Percentiles rank a stretch among this genome's conserved stretches.
These are phyloP conservation scores for Aphidius colemani DNA, from an alignment of 2,888 invertebrate species.

Conservation along the genomic window DNA sequence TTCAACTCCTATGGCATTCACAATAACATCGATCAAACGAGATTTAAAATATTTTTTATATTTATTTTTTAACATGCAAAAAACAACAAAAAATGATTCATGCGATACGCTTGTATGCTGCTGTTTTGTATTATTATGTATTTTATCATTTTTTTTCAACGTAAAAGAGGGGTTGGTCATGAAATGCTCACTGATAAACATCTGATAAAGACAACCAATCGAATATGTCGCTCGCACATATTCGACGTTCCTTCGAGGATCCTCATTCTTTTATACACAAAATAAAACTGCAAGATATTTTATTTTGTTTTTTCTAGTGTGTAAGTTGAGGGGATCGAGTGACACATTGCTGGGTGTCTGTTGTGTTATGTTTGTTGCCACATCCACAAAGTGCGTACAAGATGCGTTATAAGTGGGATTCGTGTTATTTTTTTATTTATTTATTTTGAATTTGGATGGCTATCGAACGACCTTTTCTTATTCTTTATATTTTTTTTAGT, in stretches of 20 bases:
- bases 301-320: background rate
- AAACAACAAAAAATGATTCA: constrained; percentile 12
- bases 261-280: too few species aligned
- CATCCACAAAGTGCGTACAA: constrained; percentile 27
- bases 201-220: too few species aligned
- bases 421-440: constrained; percentile 30
- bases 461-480: constrained; percentile 52
- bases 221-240: too few species aligned
- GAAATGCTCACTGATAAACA: background rate
- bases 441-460: constrained; percentile 17
- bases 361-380: constrained; percentile 31
- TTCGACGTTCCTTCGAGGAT: background rate
- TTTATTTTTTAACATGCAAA: background rate
- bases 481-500: background rate
- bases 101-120: background rate
- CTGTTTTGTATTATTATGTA: constrained; percentile 7
- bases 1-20: constrained; percentile 23
- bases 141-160: constrained; percentile 2
- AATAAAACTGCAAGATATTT: too few species aligned
- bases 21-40: constrained; percentile 24
- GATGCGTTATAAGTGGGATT: constrained; percentile 34
- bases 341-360: constrained; percentile 42
- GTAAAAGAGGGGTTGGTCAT: background rate
- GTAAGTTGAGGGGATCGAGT: constrained; percentile 31
- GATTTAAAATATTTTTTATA: constrained; percentile 12